Conservation (phyloP, 2,797 vertebrate species). For the Amphiprion clarkii region DNA sequence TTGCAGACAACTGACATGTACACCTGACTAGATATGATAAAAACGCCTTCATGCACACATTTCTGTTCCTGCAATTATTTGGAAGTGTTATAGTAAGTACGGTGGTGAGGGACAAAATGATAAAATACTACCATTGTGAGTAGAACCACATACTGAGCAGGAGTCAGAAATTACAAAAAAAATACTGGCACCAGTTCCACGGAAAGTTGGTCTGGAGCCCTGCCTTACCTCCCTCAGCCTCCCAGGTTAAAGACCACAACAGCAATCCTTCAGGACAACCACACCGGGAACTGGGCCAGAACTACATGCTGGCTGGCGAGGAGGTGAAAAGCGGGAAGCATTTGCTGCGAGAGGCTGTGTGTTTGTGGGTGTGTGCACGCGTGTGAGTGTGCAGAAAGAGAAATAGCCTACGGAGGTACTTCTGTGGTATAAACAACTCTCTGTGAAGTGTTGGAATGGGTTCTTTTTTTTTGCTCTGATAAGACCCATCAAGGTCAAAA, state of each 20-base stretch:
- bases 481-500: conserved; percentile 47
- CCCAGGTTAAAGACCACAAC: conserved; percentile 29
- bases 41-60: no score
- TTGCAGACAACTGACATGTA: no score
- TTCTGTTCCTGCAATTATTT: no score
- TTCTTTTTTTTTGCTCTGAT: conserved; percentile 37
- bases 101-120: no score
- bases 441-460: conserved; percentile 26
- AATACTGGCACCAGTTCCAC: no score
- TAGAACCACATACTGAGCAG: background rate
- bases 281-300: conserved; percentile 36
- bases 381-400: conserved; percentile 16
- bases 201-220: background rate
- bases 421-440: conserved; percentile 50
- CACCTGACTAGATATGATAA: no score
- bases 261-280: conserved; percentile 42
- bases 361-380: background rate
- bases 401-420: conserved; percentile 48
- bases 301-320: background rate
- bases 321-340: conserved; percentile 29
- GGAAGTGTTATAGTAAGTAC: no score
- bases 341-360: background rate
- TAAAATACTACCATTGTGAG: no score
- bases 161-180: background rate
- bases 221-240: conserved; percentile 15